These are phyloP conservation scores for Philaethria dido DNA, from an alignment of 2,888 invertebrate species.

Conservation along the genomic window DNA sequence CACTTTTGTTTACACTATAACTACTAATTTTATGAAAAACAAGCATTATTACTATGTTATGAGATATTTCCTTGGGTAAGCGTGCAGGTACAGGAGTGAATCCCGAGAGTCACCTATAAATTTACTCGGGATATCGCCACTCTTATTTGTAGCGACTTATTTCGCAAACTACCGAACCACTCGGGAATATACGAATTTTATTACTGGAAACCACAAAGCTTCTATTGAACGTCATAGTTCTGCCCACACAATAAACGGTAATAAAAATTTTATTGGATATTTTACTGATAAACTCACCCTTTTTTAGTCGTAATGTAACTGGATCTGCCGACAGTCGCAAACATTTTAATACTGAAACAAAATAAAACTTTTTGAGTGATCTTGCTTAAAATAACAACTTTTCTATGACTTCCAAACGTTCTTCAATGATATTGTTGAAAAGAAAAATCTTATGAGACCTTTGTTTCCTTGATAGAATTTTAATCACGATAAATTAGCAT, in stretches of 20 bases:
- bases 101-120: conserved; percentile 71
- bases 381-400: conserved; percentile 13
- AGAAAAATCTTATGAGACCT: background rate
- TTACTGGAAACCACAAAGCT: conserved; percentile 59
- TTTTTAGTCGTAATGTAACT: conserved; percentile 94
- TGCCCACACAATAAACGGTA: conserved; percentile 39
- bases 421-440: background rate
- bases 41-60: conserved; percentile 25
- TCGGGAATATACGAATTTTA: conserved; percentile 68
- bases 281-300: conserved; percentile 87
- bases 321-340: conserved; percentile 95
- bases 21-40: conserved; percentile 7
- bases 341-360: conserved; percentile 94
- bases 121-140: conserved; percentile 64
- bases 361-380: conserved; percentile 26
- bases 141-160: conserved; percentile 69
- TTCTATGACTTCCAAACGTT: background rate
- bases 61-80: conserved; percentile 43
- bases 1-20: background rate
- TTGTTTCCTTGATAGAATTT: background rate
- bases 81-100: conserved; percentile 44
- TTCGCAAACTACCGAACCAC: conserved; percentile 65
- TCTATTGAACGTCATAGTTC: conserved; percentile 52
- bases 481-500: too few relatives aligned
- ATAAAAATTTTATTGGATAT: conserved; percentile 36